Base-by-base conservation (phyloP, 2,113 vertebrate genomes). In the Tachysurus fulvidraco region DNA sequence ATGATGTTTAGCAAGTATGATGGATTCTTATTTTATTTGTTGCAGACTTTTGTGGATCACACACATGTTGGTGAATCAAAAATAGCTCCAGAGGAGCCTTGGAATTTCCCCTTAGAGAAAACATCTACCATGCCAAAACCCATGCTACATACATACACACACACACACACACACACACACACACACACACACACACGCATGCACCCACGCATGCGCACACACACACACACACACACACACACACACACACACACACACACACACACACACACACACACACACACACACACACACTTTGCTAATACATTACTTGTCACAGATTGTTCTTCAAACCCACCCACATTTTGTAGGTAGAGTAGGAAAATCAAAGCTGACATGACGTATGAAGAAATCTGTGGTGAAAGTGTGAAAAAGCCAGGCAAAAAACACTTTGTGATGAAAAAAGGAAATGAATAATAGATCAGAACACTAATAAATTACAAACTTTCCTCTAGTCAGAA, bases 41-140 rank as follows among this genome's bases (percentile, higher is more conserved):
- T 73, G n/a, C 65, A 71, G 73, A 69, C 81, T 62, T 74, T 17
- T 71, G 82, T 76, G 46, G 81, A 89, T 84, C 74, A 80, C 74
- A 83, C 64, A 65, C 64, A 86, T 89, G 81, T 36, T 89, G 59
- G 36, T 30, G 69, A 41, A 59, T 71, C 55, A 84, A 84, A 90
- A 88, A 86, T 88, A 88, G 55, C 71, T 86, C 10, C 25, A 80
- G 79, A 50, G 55, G 41, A 73, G 83, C 59, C 69, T 41, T 88
- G 87, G 74, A 89, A 90, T 86, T 86, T 88, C 84, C 87, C 73
- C 85, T 81, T 77, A 76, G 77, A 65, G 81, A 74, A 86, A 83
- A 88, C 14, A 21, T 57, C 80, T 41, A 65, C 46, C 88, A 84
- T 59, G 77, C 50, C 83, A 87, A 81, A 86, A 74, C 25, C 73